These are phyloP conservation scores for Phrynosoma platyrhinos DNA, from an alignment of 2,113 vertebrate species.

Conservation along the genomic window DNA sequence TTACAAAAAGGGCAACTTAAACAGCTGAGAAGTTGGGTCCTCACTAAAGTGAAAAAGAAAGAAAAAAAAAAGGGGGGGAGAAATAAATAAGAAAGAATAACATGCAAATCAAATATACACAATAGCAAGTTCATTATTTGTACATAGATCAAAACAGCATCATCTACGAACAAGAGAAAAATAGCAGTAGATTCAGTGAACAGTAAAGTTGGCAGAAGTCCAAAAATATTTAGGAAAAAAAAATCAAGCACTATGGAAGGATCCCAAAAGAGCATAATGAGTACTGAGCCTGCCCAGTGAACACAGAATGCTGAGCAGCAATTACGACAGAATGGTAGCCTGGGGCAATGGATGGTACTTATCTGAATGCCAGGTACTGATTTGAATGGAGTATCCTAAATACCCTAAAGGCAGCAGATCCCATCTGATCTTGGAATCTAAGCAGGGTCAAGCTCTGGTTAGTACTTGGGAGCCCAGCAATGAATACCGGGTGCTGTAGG, in stretches of 20 bases:
- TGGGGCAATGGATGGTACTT: too few relatives aligned
- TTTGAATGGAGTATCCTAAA: too few relatives aligned
- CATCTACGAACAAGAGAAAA: background rate
- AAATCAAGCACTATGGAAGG: background rate
- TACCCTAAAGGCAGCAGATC: too few relatives aligned
- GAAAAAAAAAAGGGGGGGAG: too few relatives aligned
- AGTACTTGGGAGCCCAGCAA: too few relatives aligned
- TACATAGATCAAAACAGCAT: background rate
- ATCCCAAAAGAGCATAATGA: background rate
- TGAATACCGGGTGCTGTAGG: too few relatives aligned
- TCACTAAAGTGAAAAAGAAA: constrained; percentile 78
- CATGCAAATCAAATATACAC: background rate
- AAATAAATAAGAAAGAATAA: too few relatives aligned
- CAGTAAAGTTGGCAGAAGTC: background rate
- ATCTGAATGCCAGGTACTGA: too few relatives aligned
- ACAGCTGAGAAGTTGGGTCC: constrained; percentile 82
- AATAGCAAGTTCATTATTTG: background rate
- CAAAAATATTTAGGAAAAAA: background rate
- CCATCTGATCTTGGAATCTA: too few relatives aligned
- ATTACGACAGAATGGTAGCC: too few relatives aligned
- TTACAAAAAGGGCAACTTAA: constrained; percentile 93
- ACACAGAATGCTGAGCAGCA: background rate
- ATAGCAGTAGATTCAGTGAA: background rate
- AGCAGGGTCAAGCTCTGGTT: too few relatives aligned
- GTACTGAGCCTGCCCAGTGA: too few relatives aligned